A percentile compares a stretch with the other conserved stretches of the same genome.
These are phyloP conservation scores for Drosophila trichaetosa DNA, from an alignment of 2,888 invertebrate genomes.

Conservation along the genomic window DNA sequence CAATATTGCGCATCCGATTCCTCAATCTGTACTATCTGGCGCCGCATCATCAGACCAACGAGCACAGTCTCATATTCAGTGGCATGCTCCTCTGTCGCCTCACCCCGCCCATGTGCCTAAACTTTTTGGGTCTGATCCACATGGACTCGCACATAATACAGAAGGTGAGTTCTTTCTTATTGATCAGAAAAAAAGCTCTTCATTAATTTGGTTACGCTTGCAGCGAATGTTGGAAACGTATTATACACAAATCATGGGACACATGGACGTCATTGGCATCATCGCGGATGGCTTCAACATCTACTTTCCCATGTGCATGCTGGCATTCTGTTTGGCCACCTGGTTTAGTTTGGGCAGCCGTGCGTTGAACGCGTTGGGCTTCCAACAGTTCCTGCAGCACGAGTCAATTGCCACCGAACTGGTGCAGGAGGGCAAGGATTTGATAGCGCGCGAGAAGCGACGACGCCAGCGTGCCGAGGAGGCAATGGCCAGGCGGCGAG, in stretches of 20 bases:
- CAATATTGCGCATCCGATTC: conserved; percentile 97
- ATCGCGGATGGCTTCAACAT: conserved; percentile 99
- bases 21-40: conserved; percentile 98
- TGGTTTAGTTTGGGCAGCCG: conserved; percentile 97
- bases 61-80: conserved; percentile 98
- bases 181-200: no score
- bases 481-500: conserved; percentile 88
- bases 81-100: conserved; percentile 99
- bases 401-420: conserved; percentile 97
- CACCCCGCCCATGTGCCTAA: conserved; percentile 99
- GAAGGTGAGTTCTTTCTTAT: conserved; percentile 77
- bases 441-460: conserved; percentile 94
- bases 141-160: conserved; percentile 98
- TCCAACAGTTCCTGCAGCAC: conserved; percentile 98
- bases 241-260: conserved; percentile 99
- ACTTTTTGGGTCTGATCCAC: conserved; percentile 98
- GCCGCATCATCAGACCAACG: conserved; percentile 98
- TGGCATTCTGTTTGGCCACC: conserved; percentile 96
- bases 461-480: conserved; percentile 93
- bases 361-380: conserved; percentile 94
- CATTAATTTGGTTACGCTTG: background rate
- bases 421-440: conserved; percentile 96
- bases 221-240: conserved; percentile 92
- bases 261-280: conserved; percentile 98
- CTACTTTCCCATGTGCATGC: conserved; percentile 98